phyloP scores from a whole-genome alignment of 2,888 invertebrate genomes.

The Globia sparganii region DNA sequence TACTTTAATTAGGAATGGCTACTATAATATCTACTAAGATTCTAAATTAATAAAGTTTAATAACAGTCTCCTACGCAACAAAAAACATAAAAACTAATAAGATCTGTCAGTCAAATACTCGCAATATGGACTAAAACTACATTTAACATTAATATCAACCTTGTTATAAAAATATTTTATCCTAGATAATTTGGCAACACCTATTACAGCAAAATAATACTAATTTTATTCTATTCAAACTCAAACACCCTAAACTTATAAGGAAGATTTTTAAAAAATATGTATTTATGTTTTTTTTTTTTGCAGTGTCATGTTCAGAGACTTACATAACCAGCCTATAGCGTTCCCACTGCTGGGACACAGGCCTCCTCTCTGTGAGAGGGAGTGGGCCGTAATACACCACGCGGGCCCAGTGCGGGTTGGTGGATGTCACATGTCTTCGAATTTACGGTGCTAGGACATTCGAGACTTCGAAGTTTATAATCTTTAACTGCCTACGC shows the following conservation, averaged over 20 bases:
- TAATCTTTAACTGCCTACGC: not conserved
- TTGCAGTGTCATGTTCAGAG: not conserved
- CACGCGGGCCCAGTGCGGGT: not conserved
- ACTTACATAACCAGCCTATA: not conserved
- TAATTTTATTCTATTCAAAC: not conserved
- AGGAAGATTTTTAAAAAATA: not conserved
- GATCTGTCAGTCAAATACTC: slow-evolving; percentile 25
- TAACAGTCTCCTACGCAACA: not conserved
- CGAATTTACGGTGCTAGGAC: not conserved
- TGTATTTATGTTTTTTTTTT: not conserved
- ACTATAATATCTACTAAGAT: slow-evolving; percentile 7
- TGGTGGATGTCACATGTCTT: not conserved
- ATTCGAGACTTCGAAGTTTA: not conserved
- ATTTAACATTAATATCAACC: slow-evolving; percentile 37
- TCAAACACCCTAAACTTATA: not conserved
- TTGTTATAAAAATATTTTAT: slow-evolving; percentile 30
- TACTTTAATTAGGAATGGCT: slow-evolving; percentile 20
- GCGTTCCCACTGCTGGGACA: not conserved
- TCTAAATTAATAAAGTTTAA: not conserved
- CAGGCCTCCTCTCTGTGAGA: not conserved
- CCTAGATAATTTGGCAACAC: slow-evolving; percentile 46
- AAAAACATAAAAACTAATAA: not conserved
- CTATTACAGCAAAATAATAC: slow-evolving; percentile 40
- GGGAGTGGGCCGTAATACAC: not conserved
- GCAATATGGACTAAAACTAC: not conserved